phyloP scores from a whole-genome alignment of 2,113 vertebrate species.

The Herpetotheres cachinnans region DNA sequence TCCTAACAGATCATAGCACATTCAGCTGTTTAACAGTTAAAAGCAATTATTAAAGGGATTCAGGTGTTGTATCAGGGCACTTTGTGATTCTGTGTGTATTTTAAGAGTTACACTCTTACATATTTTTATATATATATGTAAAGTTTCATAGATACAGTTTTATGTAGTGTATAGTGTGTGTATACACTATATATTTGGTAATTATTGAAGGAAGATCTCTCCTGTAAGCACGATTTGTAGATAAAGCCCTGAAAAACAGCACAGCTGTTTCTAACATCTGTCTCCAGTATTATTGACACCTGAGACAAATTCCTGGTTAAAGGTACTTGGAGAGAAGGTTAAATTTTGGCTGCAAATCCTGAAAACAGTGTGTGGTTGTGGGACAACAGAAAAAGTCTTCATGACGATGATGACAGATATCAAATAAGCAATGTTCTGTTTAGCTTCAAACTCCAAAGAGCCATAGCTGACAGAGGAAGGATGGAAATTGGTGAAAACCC shows the following conservation, averaged over 20 bases:
- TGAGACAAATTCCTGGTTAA: background rate
- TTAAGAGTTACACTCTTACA: background rate
- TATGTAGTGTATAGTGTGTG: background rate
- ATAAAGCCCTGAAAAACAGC: background rate
- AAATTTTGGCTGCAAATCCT: background rate
- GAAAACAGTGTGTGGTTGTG: background rate
- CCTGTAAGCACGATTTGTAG: background rate
- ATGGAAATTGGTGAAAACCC: background rate
- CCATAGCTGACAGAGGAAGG: background rate
- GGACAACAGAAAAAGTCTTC: background rate
- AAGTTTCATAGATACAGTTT: background rate
- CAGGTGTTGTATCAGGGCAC: background rate
- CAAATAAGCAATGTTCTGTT: background rate
- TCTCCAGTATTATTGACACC: background rate
- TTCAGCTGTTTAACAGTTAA: background rate
- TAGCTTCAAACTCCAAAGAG: background rate
- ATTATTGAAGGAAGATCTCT: background rate
- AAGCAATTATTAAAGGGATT: background rate
- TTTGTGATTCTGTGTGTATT: background rate
- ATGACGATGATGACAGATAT: background rate
- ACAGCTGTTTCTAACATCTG: background rate
- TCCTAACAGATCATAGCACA: background rate
- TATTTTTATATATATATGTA: background rate
- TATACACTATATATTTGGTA: background rate
- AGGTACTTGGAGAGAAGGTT: background rate